Conservation (phyloP, 2,888 invertebrate species). For the Iselma pallidipennis region DNA sequence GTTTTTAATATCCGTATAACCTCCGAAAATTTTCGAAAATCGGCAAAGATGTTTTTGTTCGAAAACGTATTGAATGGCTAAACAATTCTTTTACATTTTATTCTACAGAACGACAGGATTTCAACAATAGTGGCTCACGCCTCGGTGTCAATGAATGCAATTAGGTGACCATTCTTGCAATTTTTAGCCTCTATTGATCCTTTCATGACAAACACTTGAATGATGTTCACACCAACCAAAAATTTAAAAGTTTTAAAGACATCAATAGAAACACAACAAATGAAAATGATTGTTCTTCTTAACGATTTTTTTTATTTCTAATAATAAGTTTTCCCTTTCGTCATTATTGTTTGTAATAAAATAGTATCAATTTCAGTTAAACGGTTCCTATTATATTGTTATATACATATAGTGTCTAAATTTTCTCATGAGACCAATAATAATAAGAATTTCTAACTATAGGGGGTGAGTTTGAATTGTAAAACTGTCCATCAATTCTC, state of each 20-base stretch:
- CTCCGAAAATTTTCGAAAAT: neutral
- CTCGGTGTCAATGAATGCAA: conserved; percentile 55
- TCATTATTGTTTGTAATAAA: neutral
- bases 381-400: too few relatives aligned
- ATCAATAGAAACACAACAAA: neutral
- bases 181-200: neutral
- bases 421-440: neutral
- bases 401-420: too few relatives aligned
- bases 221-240: neutral
- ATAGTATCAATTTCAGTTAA: too few relatives aligned
- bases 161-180: conserved; percentile 50
- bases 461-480: neutral
- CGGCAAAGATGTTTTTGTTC: neutral
- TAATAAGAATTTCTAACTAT: neutral
- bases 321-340: too few relatives aligned
- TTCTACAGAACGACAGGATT: neutral
- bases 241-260: neutral
- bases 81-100: neutral
- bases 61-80: neutral
- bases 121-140: conserved; percentile 49
- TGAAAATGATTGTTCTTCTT: too few relatives aligned
- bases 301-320: neutral
- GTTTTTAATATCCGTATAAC: neutral
- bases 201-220: conserved; percentile 4
- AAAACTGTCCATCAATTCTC: neutral